A percentile compares a stretch with the other conserved stretches of the same genome.
These are phyloP conservation scores for Trachymyrmex cornetzi DNA, from an alignment of 1,140 invertebrate species.

Conservation along the genomic window DNA sequence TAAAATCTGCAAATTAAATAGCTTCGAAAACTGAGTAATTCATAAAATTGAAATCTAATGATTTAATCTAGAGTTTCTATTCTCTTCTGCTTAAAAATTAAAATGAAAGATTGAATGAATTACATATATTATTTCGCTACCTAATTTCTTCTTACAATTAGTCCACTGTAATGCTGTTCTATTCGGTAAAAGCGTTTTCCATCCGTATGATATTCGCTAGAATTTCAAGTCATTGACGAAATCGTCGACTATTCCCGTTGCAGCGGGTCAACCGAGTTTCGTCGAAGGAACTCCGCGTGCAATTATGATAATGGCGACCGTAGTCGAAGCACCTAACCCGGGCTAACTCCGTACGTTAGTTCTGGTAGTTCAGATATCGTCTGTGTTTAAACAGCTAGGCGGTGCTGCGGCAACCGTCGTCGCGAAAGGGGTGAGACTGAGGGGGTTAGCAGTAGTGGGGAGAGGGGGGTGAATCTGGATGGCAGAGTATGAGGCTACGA, in stretches of 20 bases:
- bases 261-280: constrained; percentile 78
- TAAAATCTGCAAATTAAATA: background rate
- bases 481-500: constrained; percentile 81
- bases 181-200: constrained; percentile 13
- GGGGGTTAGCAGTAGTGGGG: constrained; percentile 54
- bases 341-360: constrained; percentile 83
- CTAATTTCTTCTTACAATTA: background rate
- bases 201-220: constrained; percentile 14
- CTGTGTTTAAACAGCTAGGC: constrained; percentile 87
- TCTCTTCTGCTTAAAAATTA: background rate
- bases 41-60: background rate
- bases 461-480: constrained; percentile 68
- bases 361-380: constrained; percentile 86
- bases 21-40: background rate
- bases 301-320: constrained; percentile 85
- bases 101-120: background rate
- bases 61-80: background rate
- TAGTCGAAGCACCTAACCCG: constrained; percentile 79
- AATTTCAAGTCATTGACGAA: constrained; percentile 73
- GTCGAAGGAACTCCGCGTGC: constrained; percentile 77
- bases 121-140: too few relatives aligned
- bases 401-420: constrained; percentile 78
- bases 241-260: constrained; percentile 74
- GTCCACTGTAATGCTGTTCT: background rate
- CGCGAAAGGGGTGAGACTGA: constrained; percentile 67